Conservation (phyloP, 2,113 vertebrate genomes). For the Seriola rivoliana region DNA sequence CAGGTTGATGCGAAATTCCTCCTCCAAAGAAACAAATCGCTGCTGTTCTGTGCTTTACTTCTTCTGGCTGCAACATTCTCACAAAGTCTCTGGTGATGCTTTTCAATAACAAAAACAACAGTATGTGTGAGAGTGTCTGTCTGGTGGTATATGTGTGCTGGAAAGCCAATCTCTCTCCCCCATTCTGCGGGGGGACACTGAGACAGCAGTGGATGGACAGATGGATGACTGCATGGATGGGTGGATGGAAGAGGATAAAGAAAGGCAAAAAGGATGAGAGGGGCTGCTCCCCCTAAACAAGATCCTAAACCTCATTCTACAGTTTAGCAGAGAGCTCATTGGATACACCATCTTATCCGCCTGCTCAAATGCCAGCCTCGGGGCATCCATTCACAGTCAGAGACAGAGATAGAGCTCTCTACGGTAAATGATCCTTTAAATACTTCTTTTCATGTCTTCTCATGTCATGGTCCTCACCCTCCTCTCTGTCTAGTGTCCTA, state of each 20-base stretch:
- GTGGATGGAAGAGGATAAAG: slow-evolving; percentile 12
- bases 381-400: slow-evolving; percentile 31
- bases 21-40: slow-evolving; percentile 46
- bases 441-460: slow-evolving; percentile 51
- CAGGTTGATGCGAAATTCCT: slow-evolving; percentile 20
- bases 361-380: slow-evolving; percentile 24
- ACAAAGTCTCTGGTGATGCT: slow-evolving; percentile 3
- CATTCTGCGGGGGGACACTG: slow-evolving; percentile 17
- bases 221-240: not conserved
- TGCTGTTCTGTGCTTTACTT: slow-evolving; percentile 18
- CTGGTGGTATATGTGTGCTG: slow-evolving; percentile 4
- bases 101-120: slow-evolving; percentile 49
- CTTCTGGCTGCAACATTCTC: not conserved
- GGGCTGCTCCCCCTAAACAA: slow-evolving; percentile 1
- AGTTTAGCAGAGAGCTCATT: slow-evolving; percentile 49
- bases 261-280: slow-evolving; percentile 26
- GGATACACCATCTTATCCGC: slow-evolving; percentile 53
- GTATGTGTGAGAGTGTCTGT: slow-evolving; percentile 1
- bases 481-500: slow-evolving; percentile 14
- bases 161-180: not conserved
- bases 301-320: slow-evolving; percentile 33
- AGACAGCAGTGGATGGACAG: not conserved
- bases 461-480: slow-evolving; percentile 4
- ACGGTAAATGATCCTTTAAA: slow-evolving; percentile 50
- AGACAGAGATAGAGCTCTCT: slow-evolving; percentile 34